Conservation (phyloP, 2,888 invertebrate genomes). For the Drosophila nr. medialis region DNA sequence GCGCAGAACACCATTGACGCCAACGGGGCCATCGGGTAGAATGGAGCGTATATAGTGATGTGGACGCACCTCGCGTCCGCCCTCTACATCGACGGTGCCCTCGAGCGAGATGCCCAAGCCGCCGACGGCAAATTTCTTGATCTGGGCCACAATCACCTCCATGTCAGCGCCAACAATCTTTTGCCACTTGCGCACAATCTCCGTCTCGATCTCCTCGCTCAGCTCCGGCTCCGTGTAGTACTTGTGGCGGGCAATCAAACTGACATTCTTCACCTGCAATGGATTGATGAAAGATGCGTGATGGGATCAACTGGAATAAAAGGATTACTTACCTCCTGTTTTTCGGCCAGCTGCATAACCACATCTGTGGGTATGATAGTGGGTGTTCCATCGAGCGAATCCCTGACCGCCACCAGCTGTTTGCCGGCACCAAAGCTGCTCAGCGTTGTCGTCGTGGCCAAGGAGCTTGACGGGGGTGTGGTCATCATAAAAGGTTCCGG, state of each 20-base stretch:
- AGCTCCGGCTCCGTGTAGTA: conserved; percentile 85
- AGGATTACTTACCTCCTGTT: conserved; percentile 67
- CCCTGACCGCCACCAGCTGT: conserved; percentile 82
- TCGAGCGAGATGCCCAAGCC: conserved; percentile 98
- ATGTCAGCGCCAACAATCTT: conserved; percentile 91
- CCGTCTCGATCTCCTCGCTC: conserved; percentile 90
- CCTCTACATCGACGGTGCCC: conserved; percentile 99
- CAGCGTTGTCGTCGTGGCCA: conserved; percentile 63
- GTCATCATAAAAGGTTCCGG: conserved; percentile 72
- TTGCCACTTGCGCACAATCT: conserved; percentile 93
- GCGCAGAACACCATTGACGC: conserved; percentile 93
- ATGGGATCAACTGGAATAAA: not conserved
- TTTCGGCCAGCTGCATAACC: conserved; percentile 65
- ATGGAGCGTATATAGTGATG: conserved; percentile 99
- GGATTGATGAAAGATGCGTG: not conserved
- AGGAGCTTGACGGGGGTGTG: conserved; percentile 61
- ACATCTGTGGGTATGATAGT: conserved; percentile 82
- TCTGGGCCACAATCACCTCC: conserved; percentile 92
- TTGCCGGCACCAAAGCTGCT: conserved; percentile 82
- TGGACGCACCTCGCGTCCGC: conserved; percentile 97
- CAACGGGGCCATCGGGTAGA: conserved; percentile 98
- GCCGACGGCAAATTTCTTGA: conserved; percentile 94
- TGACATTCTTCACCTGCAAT: conserved; percentile 75
- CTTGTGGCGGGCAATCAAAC: conserved; percentile 81
- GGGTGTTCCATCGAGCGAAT: conserved; percentile 81